Evolutionary conservation across 2,888 invertebrate species (phyloP).

Genomic region (Mythimna pallens): DNA sequence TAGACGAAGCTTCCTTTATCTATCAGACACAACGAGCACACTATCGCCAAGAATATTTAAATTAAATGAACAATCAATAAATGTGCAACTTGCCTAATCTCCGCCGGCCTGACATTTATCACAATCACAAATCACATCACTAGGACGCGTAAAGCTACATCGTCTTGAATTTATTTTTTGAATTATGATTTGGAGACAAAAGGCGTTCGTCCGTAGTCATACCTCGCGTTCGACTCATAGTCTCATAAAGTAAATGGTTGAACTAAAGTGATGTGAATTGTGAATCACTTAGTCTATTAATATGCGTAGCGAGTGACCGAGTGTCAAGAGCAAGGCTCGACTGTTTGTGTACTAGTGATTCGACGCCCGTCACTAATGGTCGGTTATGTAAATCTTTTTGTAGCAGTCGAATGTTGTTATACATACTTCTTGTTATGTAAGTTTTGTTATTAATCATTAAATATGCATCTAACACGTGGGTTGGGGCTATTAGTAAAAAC

Average conservation of each 20-base stretch:
- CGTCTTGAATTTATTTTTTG: slow-evolving; percentile 61
- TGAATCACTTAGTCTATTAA: slow-evolving; percentile 87
- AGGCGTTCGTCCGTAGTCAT: slow-evolving; percentile 76
- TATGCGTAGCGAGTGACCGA: slow-evolving; percentile 89
- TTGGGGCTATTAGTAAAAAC: slow-evolving; percentile 13
- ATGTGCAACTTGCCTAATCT: slow-evolving; percentile 73
- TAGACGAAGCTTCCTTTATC: slow-evolving; percentile 56
- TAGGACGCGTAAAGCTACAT: slow-evolving; percentile 66
- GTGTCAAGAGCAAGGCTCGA: slow-evolving; percentile 88
- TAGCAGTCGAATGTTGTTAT: slow-evolving; percentile 53
- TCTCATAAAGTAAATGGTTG: slow-evolving; percentile 81
- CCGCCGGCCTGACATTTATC: slow-evolving; percentile 78
- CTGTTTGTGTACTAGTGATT: slow-evolving; percentile 71
- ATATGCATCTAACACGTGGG: slow-evolving; percentile 27
- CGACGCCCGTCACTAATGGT: slow-evolving; percentile 72
- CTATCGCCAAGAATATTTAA: slow-evolving; percentile 35
- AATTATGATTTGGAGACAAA: slow-evolving; percentile 69
- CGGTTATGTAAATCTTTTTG: slow-evolving; percentile 73
- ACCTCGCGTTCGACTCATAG: slow-evolving; percentile 84
- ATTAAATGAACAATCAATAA: slow-evolving; percentile 46
- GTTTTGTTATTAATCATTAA: slow-evolving; percentile 39
- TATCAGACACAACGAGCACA: slow-evolving; percentile 46
- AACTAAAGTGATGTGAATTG: slow-evolving; percentile 83
- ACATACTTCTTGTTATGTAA: slow-evolving; percentile 45
- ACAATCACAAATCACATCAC: slow-evolving; percentile 69